Evolutionary conservation across 2,888 invertebrate species (phyloP), one percentile per base, ranked within the genome.

Genomic region (Drosophila anceps): DNA sequence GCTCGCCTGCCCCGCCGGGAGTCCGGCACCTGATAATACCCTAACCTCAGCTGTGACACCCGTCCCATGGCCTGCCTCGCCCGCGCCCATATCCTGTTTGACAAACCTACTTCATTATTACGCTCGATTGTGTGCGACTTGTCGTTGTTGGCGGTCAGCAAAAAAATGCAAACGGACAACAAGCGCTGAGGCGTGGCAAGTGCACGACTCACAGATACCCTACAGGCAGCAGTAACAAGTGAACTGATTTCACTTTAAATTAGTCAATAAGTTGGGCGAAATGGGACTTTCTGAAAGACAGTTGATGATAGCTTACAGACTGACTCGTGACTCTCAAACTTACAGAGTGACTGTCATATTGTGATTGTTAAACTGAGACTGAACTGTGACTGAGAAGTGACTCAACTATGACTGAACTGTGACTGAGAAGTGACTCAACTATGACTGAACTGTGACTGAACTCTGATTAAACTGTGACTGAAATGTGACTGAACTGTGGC

Each of bases 101-200:
- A 50, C 51, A 86, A 86, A 67, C 61, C 81, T 76, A 83, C 91
- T 90, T 90, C 90, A 91, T 91, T 91, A 90, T 87, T 83, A 79
- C 88, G 80, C 87, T 84, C 88, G 82, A 90, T 90, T 91, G 89
- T 83, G 84, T 73, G 73, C 70, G 67, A 54, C 51, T 48, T 71
- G 43, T 27, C 67, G 51, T 60, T 67, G 54, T 35, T 63, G 73
- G 29, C 59, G 64, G 76, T 43, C 53, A 76, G 37, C 31, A 60
- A 35, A 10, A 59, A 59, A 39, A 39, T 44, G 53, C 62, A 53
- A 44, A 53, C 18, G 10, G 58, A 39, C 9, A 24, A 10, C 39
- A 20, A n/a, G 24, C 13, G 10, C 7, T 3, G 15, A 2, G n/a
- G 4, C 12, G 12, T 2, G 20, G 31, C 15, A 9, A 10, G 13